These are phyloP conservation scores for Osmerus eperlanus DNA, from an alignment of 2,113 vertebrate genomes.

Conservation along the genomic window DNA sequence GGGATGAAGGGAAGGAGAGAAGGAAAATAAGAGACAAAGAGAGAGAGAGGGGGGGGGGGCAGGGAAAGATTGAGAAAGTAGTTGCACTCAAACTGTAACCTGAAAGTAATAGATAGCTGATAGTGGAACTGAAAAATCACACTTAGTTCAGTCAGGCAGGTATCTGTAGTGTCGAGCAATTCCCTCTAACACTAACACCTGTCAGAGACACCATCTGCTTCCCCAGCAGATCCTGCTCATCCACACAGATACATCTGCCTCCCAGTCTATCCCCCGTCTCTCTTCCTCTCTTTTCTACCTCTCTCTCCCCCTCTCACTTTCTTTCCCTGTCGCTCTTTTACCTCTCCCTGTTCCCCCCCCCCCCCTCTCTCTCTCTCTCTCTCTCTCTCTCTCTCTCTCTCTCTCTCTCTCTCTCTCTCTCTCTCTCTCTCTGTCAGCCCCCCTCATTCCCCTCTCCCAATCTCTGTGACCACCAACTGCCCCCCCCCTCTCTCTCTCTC, in stretches of 20 bases:
- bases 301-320: neutral
- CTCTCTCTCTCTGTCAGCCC: too few relatives aligned
- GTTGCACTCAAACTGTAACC: slow-evolving; percentile 26
- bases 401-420: neutral
- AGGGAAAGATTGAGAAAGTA: slow-evolving; percentile 28
- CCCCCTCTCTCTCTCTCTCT: neutral
- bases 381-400: neutral
- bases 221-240: neutral
- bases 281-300: neutral
- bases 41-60: slow-evolving; percentile 13
- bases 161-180: slow-evolving; percentile 38
- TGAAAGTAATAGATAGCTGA: slow-evolving; percentile 39
- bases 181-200: slow-evolving; percentile 51
- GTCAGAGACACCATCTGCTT: slow-evolving; percentile 51
- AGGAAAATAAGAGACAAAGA: neutral
- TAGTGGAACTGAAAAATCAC: slow-evolving; percentile 51
- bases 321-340: too few relatives aligned
- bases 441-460: too few relatives aligned
- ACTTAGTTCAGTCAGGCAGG: slow-evolving; percentile 34
- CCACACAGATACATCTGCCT: neutral
- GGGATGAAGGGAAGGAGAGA: slow-evolving; percentile 9
- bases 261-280: neutral
- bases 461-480: too few relatives aligned
- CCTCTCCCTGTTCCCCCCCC: neutral
- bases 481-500: neutral